These are phyloP conservation scores for Drosophila quinaria DNA, from an alignment of 2,888 invertebrate species.

Conservation along the genomic window DNA sequence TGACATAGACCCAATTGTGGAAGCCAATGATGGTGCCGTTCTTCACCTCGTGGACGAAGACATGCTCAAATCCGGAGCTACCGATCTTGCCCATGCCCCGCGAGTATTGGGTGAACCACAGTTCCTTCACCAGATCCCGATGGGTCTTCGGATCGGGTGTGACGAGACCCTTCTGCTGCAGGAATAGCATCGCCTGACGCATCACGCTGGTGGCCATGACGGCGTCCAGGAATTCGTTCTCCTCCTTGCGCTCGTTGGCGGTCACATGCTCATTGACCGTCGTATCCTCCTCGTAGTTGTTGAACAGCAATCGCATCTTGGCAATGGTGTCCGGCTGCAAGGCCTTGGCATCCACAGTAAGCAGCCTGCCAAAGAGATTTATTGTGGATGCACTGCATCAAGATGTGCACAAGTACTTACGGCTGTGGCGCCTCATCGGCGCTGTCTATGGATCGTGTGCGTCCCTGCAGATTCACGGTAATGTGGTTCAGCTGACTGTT, in stretches of 20 bases:
- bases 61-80: conserved; percentile 97
- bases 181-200: conserved; percentile 87
- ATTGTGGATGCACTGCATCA: background rate
- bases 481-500: conserved; percentile 91
- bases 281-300: conserved; percentile 94
- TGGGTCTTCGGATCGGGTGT: conserved; percentile 90
- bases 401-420: conserved; percentile 87
- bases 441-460: conserved; percentile 89
- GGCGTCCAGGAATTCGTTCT: conserved; percentile 92
- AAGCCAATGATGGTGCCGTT: conserved; percentile 92
- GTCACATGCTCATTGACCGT: conserved; percentile 92
- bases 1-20: conserved; percentile 96
- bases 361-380: conserved; percentile 87
- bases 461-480: conserved; percentile 91
- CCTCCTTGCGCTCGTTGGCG: conserved; percentile 91
- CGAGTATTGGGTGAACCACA: conserved; percentile 94
- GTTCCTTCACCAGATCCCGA: conserved; percentile 89
- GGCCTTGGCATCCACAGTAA: conserved; percentile 88
- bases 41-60: conserved; percentile 95
- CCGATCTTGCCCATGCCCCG: conserved; percentile 92
- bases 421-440: conserved; percentile 91
- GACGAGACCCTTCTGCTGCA: conserved; percentile 88
- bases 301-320: conserved; percentile 90
- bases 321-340: conserved; percentile 89
- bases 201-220: conserved; percentile 92